Conservation (phyloP, 2,888 invertebrate species). For the Chloroclysta siterata region DNA sequence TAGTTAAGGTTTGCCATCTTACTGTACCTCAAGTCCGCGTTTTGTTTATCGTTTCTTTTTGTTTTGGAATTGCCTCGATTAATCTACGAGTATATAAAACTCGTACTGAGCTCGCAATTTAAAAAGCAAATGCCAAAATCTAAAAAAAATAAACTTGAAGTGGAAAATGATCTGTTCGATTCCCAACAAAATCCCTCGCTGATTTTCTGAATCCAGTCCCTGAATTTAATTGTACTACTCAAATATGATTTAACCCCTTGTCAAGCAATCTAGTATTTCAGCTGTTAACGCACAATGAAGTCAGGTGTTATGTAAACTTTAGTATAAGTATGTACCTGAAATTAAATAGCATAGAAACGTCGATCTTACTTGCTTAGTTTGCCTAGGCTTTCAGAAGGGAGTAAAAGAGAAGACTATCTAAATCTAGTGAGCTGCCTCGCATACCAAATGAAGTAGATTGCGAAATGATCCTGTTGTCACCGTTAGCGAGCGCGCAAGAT, state of each 20-base stretch:
- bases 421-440: slow-evolving; percentile 61
- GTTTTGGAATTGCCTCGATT: too few species aligned
- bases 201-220: neutral
- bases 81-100: too few species aligned
- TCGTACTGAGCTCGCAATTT: too few species aligned
- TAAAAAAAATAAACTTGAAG: too few species aligned
- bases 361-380: slow-evolving; percentile 56
- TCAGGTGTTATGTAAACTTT: slow-evolving; percentile 55
- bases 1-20: too few species aligned
- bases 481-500: slow-evolving; percentile 57
- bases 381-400: slow-evolving; percentile 53
- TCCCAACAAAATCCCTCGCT: neutral
- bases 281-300: slow-evolving; percentile 19
- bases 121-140: too few species aligned
- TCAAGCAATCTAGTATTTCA: neutral
- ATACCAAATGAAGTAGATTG: slow-evolving; percentile 62
- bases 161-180: too few species aligned
- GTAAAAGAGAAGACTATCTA: slow-evolving; percentile 67
- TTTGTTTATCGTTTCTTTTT: too few species aligned
- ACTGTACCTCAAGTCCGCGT: too few species aligned
- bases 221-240: neutral
- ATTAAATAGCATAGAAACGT: slow-evolving; percentile 56
- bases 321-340: slow-evolving; percentile 43
- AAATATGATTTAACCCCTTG: neutral
- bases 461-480: slow-evolving; percentile 68